A percentile compares a stretch with the other conserved stretches of the same genome.
phyloP scores from a whole-genome alignment of 1,140 invertebrate genomes.

The Vanessa tameamea region DNA sequence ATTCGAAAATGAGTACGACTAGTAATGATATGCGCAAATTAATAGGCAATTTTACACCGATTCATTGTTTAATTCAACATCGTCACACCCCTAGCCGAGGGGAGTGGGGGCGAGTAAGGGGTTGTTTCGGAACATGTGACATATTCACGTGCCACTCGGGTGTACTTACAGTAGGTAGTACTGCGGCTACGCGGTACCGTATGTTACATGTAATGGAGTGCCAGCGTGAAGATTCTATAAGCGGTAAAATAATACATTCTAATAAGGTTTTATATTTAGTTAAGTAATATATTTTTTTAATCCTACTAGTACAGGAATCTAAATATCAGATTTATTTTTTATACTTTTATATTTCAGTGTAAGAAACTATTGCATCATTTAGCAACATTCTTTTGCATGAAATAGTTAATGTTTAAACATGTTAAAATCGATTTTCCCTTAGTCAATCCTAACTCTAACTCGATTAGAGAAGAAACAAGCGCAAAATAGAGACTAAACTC shows the following conservation, averaged over 20 bases:
- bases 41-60: slow-evolving; percentile 37
- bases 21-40: neutral
- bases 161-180: slow-evolving; percentile 59
- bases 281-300: neutral
- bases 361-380: no score
- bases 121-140: slow-evolving; percentile 61
- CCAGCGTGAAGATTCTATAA: slow-evolving; percentile 38
- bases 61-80: slow-evolving; percentile 64
- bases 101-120: slow-evolving; percentile 24
- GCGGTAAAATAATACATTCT: slow-evolving; percentile 45
- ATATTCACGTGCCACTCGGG: slow-evolving; percentile 68
- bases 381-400: neutral
- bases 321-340: no score
- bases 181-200: slow-evolving; percentile 58
- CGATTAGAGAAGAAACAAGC: no score
- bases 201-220: slow-evolving; percentile 65
- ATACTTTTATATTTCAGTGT: no score
- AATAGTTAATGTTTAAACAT: neutral
- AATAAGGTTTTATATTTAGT: slow-evolving; percentile 12
- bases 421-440: neutral
- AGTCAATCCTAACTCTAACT: no score
- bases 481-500: no score
- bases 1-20: neutral
- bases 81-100: slow-evolving; percentile 20
- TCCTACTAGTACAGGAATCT: neutral